These are phyloP conservation scores for Calephelis nemesis DNA, from an alignment of 1,140 invertebrate species.

Conservation along the genomic window DNA sequence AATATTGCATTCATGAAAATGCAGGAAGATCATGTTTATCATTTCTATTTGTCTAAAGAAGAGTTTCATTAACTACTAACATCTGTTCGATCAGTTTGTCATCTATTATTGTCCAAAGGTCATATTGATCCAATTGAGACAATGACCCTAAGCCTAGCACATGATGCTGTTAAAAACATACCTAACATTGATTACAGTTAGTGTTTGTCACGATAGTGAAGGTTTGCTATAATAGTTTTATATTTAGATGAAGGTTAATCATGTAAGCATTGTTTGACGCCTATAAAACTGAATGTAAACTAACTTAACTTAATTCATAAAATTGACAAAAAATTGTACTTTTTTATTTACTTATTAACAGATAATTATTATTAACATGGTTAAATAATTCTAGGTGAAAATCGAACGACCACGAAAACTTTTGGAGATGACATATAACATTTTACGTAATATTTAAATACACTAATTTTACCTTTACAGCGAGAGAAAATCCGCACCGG, in stretches of 20 bases:
- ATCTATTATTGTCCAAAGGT: slow-evolving; percentile 39
- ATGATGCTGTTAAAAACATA: not conserved
- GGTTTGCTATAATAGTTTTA: slow-evolving; percentile 10
- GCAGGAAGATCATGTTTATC: no score
- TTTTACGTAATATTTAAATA: not conserved
- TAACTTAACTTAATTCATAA: no score
- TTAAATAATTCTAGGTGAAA: not conserved
- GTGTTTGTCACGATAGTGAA: not conserved
- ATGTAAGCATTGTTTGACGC: slow-evolving; percentile 3
- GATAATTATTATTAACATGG: not conserved
- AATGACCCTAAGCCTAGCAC: not conserved
- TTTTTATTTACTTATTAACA: no score
- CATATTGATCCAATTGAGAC: slow-evolving; percentile 31
- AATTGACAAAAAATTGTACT: no score
- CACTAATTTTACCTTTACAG: slow-evolving; percentile 56
- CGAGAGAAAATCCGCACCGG: slow-evolving; percentile 63
- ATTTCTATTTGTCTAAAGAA: not conserved
- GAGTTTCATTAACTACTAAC: slow-evolving; percentile 3
- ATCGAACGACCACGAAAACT: no score
- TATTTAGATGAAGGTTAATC: slow-evolving; percentile 22
- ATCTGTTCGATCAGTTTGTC: slow-evolving; percentile 5
- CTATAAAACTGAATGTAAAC: not conserved
- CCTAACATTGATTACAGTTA: not conserved
- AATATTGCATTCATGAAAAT: no score
- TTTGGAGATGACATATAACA: no score